These are phyloP conservation scores for Aldrovandia affinis DNA, from an alignment of 2,797 vertebrate genomes.

Conservation along the genomic window DNA sequence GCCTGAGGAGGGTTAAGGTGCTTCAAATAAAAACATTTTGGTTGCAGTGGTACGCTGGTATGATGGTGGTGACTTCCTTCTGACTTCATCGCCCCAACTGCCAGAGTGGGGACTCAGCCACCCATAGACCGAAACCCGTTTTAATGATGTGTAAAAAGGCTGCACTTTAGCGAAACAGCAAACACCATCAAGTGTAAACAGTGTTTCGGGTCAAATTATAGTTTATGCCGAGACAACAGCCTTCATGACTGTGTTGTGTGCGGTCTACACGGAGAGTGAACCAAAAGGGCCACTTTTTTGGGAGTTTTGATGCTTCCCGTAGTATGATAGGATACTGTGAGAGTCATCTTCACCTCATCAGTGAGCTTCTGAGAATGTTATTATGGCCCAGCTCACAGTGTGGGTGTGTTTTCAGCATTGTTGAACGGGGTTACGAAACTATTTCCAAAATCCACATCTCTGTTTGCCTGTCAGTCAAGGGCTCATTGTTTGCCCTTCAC, in stretches of 20 bases:
- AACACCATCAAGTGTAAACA: constrained; percentile 53
- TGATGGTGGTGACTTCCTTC: constrained; percentile 21
- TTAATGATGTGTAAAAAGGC: constrained; percentile 48
- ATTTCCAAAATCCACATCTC: constrained; percentile 9
- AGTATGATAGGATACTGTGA: constrained; percentile 9
- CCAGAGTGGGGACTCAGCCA: constrained; percentile 21
- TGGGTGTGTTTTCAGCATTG: constrained; percentile 14
- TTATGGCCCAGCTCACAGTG: neutral
- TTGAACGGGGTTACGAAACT: constrained; percentile 10
- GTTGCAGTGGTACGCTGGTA: constrained; percentile 25
- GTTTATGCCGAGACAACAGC: constrained; percentile 45
- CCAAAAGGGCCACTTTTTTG: neutral
- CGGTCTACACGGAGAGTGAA: neutral
- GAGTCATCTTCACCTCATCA: constrained; percentile 15
- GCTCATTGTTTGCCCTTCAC: constrained; percentile 17
- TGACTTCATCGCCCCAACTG: constrained; percentile 41
- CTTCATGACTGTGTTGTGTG: constrained; percentile 15
- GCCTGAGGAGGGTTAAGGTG: neutral
- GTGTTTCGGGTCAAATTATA: constrained; percentile 54
- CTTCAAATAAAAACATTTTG: constrained; percentile 22
- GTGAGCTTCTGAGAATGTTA: constrained; percentile 24
- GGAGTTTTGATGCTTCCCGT: constrained; percentile 1
- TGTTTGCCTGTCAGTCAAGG: constrained; percentile 28
- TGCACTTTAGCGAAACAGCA: constrained; percentile 47
- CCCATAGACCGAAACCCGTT: constrained; percentile 33